Evolutionary conservation across 2,888 invertebrate species (phyloP), one percentile per base, ranked within the genome.

Genomic region (Ellobium chinense): DNA sequence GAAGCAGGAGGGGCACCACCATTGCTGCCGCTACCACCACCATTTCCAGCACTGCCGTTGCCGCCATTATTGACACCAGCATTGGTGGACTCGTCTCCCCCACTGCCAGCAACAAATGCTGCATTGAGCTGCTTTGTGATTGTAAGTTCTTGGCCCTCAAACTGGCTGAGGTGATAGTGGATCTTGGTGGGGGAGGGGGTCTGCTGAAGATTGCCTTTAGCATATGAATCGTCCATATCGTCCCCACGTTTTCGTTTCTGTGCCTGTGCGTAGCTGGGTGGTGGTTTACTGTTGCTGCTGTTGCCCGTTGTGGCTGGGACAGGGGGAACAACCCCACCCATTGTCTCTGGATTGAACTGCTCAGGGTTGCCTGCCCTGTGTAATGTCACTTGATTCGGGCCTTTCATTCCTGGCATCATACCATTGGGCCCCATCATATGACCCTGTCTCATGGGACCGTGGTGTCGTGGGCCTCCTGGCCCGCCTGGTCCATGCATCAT

Each of bases 131-230:
- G 98, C 93, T 98, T 98, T 92, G 98, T 98, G 94, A 98, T 98
- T 88, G 97, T 98, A 91, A 98, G 94, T 94, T 98, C 98, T 95
- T 98, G 98, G 84, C 97, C 97, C 95, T 98, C 98, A 93, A 98
- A 98, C 89, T 97, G 96, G 94, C 97, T 97, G 91, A 98, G 95
- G 60, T 80, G 80, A 94, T 98, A 98, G 88, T 97, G 97, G 92
- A 98, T 97, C 95, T 97, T 98, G 94, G 98, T 97, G 80, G 98
- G 98, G 85, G 98, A 98, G 86, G 98, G 98, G 89, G 98, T 98
- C 85, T 98, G 98, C 83, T 92, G 92, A 46, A 92, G 85, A 82
- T 92, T 92, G 87, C 92, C 91, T 84, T 91, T 92, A 96, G 98
- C 97, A 27, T 80, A 74, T n/a, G 63, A 34, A 54, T 79, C 72